These are phyloP conservation scores for Drosophila mimetica DNA, from an alignment of 2,888 invertebrate genomes.

Conservation along the genomic window DNA sequence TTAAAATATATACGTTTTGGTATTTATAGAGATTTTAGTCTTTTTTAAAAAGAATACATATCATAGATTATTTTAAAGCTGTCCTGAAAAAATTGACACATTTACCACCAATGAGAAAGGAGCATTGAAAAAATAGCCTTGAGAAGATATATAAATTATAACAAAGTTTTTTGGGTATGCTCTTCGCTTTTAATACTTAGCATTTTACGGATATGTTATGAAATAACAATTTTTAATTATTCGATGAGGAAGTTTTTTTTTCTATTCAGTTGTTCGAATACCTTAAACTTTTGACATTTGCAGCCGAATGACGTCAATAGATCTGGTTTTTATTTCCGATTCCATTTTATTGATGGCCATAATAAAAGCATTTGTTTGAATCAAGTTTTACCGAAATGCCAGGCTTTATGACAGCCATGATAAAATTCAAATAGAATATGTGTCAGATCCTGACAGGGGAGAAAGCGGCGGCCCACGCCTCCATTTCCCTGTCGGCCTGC, in stretches of 20 bases:
- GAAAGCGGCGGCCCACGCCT: constrained; percentile 36
- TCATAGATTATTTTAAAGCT: too few species aligned
- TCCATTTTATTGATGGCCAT: not conserved
- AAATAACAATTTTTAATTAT: not conserved
- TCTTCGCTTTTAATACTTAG: not conserved
- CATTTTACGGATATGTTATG: not conserved
- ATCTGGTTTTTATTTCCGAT: not conserved
- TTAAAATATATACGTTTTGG: too few species aligned
- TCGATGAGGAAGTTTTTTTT: not conserved
- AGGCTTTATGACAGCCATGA: not conserved
- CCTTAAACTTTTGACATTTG: not conserved
- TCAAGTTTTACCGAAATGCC: not conserved
- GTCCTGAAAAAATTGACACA: too few species aligned
- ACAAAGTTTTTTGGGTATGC: too few species aligned
- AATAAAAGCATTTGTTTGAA: not conserved
- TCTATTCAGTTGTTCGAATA: not conserved
- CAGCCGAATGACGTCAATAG: not conserved
- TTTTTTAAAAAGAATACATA: too few species aligned
- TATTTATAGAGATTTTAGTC: too few species aligned
- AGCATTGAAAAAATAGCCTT: too few species aligned
- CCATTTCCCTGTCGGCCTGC: constrained; percentile 37
- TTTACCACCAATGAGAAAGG: too few species aligned
- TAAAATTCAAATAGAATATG: constrained; percentile 17
- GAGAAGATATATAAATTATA: too few species aligned
- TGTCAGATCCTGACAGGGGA: constrained; percentile 15